Evolutionary conservation across 2,888 invertebrate species (phyloP), one percentile per base, ranked within the genome.

Genomic region (Lasioglossum vierecki): DNA sequence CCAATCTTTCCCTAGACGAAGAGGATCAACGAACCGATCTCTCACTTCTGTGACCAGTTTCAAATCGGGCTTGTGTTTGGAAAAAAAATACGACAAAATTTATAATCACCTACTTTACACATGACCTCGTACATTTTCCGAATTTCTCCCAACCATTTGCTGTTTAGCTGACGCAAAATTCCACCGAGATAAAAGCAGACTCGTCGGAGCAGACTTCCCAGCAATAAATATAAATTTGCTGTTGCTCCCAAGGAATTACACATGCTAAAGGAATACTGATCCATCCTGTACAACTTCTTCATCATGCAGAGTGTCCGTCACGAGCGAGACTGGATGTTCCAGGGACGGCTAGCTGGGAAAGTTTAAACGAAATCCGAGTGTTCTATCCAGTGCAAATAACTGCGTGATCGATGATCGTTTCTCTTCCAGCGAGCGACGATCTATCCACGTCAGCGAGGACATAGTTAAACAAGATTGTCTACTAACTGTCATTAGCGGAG

Each of bases 381-480:
- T 53, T 53, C 53, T n/a, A 53, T 53, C 53, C 53, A 53, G 53
- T 53, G 53, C 53, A 53, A 53, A 53, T 53, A 53, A 53, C 53
- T 53, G 22, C 3, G 53, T 53, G 53, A 53, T 53, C 53, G 53
- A 53, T 53, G 63, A 63, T 63, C 26, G 1, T 30, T 30, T 63
- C 63, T 63, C 63, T 22, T 30, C 30, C 13, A 15, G 26, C 5
- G 63, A 2, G 26, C 13, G 26, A 30, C 63, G 63, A 63, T 63
- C 30, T 30, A 63, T 63, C 63, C 30, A 30, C 63, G 63, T 63
- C 30, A 30, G 63, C 63, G 63, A 15, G 63, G 63, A 63, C 30
- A 30, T 63, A 63, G 26, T 30, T 11, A 30, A 63, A 63, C 30
- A 63, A 53, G 53, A n/a, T 53, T 53, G 53, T 53, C 53, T 22